A percentile compares a stretch with the other conserved stretches of the same genome.
phyloP scores from a whole-genome alignment of 2,113 vertebrate genomes.

The Nycticryphes semicollaris region DNA sequence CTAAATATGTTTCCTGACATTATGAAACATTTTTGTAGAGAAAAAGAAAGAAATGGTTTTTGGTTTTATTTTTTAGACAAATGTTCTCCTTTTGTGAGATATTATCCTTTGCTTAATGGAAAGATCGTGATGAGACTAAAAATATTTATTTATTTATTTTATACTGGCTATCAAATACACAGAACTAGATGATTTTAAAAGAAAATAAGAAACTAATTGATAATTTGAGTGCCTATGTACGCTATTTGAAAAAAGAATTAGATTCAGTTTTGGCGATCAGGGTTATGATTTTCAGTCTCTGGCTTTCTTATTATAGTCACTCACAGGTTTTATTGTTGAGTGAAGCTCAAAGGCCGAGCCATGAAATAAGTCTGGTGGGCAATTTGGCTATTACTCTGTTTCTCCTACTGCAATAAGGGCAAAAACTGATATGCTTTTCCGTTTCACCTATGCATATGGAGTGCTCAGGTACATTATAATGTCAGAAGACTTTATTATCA shows the following conservation, averaged over 20 bases:
- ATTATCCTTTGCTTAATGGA: neutral
- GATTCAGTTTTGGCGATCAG: neutral
- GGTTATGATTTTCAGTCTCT: neutral
- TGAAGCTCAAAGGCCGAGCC: neutral
- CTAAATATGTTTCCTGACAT: neutral
- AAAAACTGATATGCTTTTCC: neutral
- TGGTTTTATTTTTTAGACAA: neutral
- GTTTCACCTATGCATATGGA: neutral
- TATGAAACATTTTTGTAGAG: neutral
- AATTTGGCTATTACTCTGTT: fast-evolving
- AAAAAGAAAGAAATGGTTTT: neutral
- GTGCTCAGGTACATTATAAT: fast-evolving
- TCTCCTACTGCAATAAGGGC: neutral
- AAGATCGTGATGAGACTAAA: neutral
- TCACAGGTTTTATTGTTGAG: neutral
- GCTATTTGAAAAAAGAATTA: neutral
- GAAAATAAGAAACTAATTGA: neutral
- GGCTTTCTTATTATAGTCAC: neutral
- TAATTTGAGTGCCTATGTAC: neutral
- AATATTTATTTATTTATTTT: neutral
- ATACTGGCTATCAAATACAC: neutral
- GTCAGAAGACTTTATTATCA: neutral
- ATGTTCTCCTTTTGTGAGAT: neutral
- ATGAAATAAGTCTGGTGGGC: neutral
- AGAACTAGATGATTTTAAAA: neutral